Base-by-base conservation (phyloP, 2,113 vertebrate genomes). In the Phalacrocorax brasilianus region DNA sequence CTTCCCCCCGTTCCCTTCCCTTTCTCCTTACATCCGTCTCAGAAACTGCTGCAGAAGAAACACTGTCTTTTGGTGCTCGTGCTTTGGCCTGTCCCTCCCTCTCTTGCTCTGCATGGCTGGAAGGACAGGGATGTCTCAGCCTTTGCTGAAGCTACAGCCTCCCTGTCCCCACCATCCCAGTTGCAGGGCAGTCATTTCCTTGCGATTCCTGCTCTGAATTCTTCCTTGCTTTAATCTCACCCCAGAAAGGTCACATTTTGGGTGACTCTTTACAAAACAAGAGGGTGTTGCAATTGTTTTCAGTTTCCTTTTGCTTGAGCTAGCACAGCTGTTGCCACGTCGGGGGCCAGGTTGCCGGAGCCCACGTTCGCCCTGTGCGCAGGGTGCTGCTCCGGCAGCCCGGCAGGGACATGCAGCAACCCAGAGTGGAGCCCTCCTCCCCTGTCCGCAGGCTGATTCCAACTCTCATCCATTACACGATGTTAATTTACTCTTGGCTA, bases 401-500 rank as follows among this genome's bases (percentile, higher is more conserved):
- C 1, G 1, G 42, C 15, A 35, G 32, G 49, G 47, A 15, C 3
- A 42, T 4, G 53, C 44, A 32, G 40, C 10, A 12, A 11, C 44
- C 21, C 14, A 0, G 56, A 1, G 1, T 7, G 35, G 78, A 63
- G 28, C 1, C 2, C 2, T 52, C 38, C 35, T 19, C 59, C 62
- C 67, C 23, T 32, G 8, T 32, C 65, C 52, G 8, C 45, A 4
- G 65, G 22, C 52, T 3, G 47, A n/a, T 58, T 85, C 74, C 85
- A 80, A 6, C 71, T 89, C 58, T 58, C 24, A 59, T 47, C 77
- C 70, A 28, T 91, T 58, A 62, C 62, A 85, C 83, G 20, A 58
- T 4, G 12, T 30, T 45, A 6, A 72, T 91, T 85, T 38, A 55
- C n/a, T 50, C 63, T 80, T 72, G 22, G 74, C 70, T 42, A 2